Evolutionary conservation across 2,113 vertebrate genomes (phyloP), one percentile per base, ranked within the genome.

Genomic region (Rhinolophus sinicus): DNA sequence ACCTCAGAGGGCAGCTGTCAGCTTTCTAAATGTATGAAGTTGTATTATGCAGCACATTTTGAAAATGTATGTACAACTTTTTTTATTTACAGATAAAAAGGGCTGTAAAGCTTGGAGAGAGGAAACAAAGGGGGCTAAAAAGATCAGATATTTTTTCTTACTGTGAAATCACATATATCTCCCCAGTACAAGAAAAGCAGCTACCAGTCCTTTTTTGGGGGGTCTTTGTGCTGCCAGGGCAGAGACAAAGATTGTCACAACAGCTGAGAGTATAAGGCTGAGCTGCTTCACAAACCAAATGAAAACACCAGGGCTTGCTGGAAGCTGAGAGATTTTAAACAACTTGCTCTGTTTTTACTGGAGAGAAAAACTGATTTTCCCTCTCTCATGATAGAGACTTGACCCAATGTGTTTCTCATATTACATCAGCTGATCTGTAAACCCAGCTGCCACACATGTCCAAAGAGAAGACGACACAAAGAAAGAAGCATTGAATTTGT

Each of bases 1-100:
- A 97, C 98, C 98, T 98, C 98, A 83, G 82, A 98, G 98, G 98
- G 98, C 98, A 98, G 98, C 98, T 98, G 98, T 98, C 98, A 98
- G 96, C 97, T 96, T 98, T 97, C 98, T 97, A 97, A 98, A 98
- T 98, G 97, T 98, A 98, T 97, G 97, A 97, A 98, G 98, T 97
- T 98, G 96, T 98, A 98, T 98, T 98, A 98, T 98, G 98, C 98
- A 98, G 97, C 92, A 90, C 97, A 96, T 90, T 98, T 97, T 80
- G 97, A 95, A 96, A 93, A 95, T 14, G 73, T 33, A 97, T 97
- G 90, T 76, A 92, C 72, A 87, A 96, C 2, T 78, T 98, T 98
- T 98, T 98, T 98, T 98, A 97, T 98, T 98, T 98, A 98, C 98
- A 97, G 98, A 98, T 98, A 98, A 98, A 98, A 97, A 97, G 96